Percentiles rank a stretch among this genome's conserved stretches.
Conservation (phyloP, 1,140 invertebrate species). For the Kradibia gibbosae region DNA sequence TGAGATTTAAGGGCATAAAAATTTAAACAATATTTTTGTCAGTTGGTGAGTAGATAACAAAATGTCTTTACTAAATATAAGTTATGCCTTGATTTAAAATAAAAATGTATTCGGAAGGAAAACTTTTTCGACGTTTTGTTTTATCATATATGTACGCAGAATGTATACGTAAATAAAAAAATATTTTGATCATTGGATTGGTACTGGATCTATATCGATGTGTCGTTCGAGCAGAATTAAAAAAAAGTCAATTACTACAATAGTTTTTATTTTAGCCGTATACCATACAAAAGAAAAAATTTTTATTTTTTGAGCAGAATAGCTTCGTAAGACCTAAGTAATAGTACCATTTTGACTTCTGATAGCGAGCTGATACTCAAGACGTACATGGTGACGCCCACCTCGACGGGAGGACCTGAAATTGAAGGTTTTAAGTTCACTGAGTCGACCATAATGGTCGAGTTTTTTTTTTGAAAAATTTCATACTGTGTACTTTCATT, state of each 20-base stretch:
- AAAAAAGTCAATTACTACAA: conserved; percentile 11
- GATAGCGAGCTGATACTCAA: conserved; percentile 98
- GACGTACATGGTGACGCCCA: conserved; percentile 98
- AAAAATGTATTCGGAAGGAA: neutral
- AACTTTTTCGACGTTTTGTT: neutral
- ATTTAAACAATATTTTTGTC: neutral
- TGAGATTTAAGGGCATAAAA: neutral
- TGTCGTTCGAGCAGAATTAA: neutral
- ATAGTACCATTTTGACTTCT: conserved; percentile 98
- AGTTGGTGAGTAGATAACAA: neutral
- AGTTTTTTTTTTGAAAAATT: conserved; percentile 48
- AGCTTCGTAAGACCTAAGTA: conserved; percentile 75
- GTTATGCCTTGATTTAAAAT: neutral
- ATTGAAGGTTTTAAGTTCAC: conserved; percentile 73
- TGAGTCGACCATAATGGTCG: conserved; percentile 68
- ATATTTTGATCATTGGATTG: neutral
- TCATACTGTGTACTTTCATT: conserved; percentile 33
- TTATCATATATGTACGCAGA: neutral
- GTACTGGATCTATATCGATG: neutral
- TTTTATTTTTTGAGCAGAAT: conserved; percentile 62
- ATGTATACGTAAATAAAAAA: neutral
- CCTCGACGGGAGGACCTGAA: conserved; percentile 95
- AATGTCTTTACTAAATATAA: neutral
- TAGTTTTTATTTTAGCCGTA: conserved; percentile 1
- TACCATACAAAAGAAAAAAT: conserved; percentile 38